Evolutionary conservation across 2,113 vertebrate species (phyloP).

Genomic region (Daboia siamensis): DNA sequence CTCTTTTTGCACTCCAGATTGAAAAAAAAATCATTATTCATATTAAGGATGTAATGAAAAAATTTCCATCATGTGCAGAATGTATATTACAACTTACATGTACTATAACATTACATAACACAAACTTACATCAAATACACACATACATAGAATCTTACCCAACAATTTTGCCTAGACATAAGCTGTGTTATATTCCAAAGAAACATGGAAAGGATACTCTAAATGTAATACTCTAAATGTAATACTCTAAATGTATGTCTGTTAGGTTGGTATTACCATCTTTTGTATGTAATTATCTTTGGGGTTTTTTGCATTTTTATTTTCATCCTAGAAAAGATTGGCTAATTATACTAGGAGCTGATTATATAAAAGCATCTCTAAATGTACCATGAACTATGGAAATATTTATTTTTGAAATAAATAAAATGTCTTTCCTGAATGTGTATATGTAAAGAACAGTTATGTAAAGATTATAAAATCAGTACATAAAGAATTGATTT

Average conservation of each 20-base stretch:
- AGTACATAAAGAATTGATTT: background rate
- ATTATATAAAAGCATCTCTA: background rate
- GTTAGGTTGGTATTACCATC: background rate
- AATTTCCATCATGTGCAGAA: background rate
- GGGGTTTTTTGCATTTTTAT: background rate
- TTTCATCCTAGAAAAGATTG: background rate
- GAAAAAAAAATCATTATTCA: background rate
- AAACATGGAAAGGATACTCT: background rate
- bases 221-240: background rate
- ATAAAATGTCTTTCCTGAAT: background rate
- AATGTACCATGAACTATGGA: background rate
- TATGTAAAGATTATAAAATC: background rate
- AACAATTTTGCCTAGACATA: background rate
- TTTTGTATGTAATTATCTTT: background rate
- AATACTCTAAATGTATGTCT: background rate
- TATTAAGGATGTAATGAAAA: conserved; percentile 20
- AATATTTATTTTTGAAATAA: background rate
- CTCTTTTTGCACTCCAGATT: conserved; percentile 45
- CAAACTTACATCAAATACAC: background rate
- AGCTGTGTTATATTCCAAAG: background rate
- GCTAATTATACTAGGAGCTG: background rate
- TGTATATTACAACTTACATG: background rate
- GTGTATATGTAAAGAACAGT: background rate
- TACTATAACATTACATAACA: background rate
- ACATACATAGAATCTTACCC: background rate